Evolutionary conservation across 1,140 invertebrate species (phyloP), one percentile per base, ranked within the genome.

Genomic region (Oreohelix idahoensis): DNA sequence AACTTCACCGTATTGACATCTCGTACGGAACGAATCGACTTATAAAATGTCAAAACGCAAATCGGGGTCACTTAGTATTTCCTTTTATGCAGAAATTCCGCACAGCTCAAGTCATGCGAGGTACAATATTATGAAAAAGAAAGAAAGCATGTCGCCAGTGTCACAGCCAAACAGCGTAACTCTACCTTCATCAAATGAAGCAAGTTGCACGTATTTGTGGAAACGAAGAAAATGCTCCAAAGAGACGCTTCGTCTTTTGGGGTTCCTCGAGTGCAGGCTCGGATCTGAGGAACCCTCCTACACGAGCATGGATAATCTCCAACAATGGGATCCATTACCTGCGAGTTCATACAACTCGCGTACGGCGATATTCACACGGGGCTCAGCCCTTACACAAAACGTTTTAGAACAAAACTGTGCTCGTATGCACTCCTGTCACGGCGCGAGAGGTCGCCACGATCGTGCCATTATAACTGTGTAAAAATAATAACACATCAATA

Each of bases 321-420:
- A 51, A 76, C 74, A 76, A 76, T 76, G n/a, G 26, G 74, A 76
- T 76, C 73, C 45, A 76, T 76, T 76, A 76, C 74, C 29, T 11
- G 26, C 20, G 29, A 51, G 74, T 53, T 76, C 74, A 76, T 76
- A 76, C 38, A 76, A 51, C 74, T 10, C 32, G 42, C 74, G 23
- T 76, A 51, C 23, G 10, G 35, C 36, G 15, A 4, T 35, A 73
- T 73, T 73, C 71, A 42, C 42, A 73, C 71, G 38, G 20, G 26
- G 71, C 15, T 73, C 20, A 32, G 1, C 20, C 71, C 15, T 53
- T 49, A 51, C 74, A 76, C 42, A 76, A 76, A 76, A 53, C 74
- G 45, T 26, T 53, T 76, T 35, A 11, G 74, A 45, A 51, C 74
- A 49, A 76, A 76, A 51, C 32, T 49, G 45, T 35, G 15, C 45